Conservation (phyloP, 2,797 vertebrate genomes). For the Sitta carolinensis region DNA sequence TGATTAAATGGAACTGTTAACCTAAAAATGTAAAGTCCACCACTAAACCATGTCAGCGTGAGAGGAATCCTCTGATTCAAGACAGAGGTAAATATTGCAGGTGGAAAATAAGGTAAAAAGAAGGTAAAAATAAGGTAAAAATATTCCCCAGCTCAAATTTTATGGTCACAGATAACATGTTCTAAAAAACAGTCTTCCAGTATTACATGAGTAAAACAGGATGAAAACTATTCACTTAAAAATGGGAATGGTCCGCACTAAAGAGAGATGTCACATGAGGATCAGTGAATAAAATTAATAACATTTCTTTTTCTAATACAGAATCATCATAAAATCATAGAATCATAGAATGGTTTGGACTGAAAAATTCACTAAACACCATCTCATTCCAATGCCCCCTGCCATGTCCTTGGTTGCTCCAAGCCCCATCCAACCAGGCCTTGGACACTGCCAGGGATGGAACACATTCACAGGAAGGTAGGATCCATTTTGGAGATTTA, state of each 20-base stretch:
- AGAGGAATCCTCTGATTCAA: neutral
- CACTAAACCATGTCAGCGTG: accelerated
- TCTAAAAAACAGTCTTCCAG: neutral
- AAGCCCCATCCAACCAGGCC: accelerated
- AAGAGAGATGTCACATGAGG: neutral
- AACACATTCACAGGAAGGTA: neutral
- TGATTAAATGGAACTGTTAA: accelerated
- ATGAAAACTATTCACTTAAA: neutral
- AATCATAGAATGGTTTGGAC: neutral
- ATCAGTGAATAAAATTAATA: neutral
- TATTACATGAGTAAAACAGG: accelerated
- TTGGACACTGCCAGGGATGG: neutral
- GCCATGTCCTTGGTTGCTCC: neutral
- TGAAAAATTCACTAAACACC: neutral
- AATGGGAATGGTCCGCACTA: neutral
- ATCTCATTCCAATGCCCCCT: accelerated
- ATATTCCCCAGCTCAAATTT: neutral
- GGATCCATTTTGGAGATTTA: neutral
- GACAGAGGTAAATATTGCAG: neutral
- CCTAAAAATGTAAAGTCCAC: neutral
- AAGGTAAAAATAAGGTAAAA: neutral
- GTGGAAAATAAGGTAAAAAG: neutral
- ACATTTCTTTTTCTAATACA: neutral
- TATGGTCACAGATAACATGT: neutral
- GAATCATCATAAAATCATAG: no score